Base-by-base conservation (phyloP, 2,888 invertebrate species). In the Pristionchus fissidentatus region DNA sequence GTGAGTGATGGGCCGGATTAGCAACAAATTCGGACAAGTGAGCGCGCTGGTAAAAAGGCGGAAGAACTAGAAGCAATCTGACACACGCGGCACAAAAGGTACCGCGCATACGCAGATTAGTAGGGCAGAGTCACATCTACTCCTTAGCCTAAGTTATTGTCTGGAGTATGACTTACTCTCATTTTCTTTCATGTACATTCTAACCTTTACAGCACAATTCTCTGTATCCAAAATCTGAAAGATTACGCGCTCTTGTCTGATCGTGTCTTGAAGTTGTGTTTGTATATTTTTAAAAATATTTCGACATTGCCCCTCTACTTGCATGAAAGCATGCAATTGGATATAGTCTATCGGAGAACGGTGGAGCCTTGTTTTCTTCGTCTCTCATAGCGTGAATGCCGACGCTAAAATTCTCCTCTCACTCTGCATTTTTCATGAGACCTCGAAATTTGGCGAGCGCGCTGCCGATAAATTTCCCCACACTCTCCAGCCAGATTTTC, bases 1-100 rank as follows among this genome's bases (percentile, higher is more conserved):
- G 10, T 70, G 70, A 70, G 10, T 70, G 70, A 70, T 70, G 41
- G 41, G 10, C 22, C 15, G 70, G 70, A 70, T 70, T 70, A 70
- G 26, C 41, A 70, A 70, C 70, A 70, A 70, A 70, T 70, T 70
- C 70, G 43, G 70, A 70, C 70, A 70, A 70, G 70, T 70, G 70
- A 70, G n/a, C n/a, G n/a, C n/a, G n/a, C n/a, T n/a, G n/a, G n/a
- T n/a, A n/a, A n/a, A n/a, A n/a, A n/a, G n/a, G n/a, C n/a, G n/a
- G n/a, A n/a, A n/a, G n/a, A n/a, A n/a, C n/a, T n/a, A 70, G 43
- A 8, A 38, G 19, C 66, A 22, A 13, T 43, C 41, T 26, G n/a
- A 43, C 70, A 38, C 8, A 66, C 38, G 43, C 43, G 43, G 70
- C 32, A 29, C 29, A 32, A 66, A 66, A 66, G 62, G 62, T 66